Evolutionary conservation across 2,888 invertebrate genomes (phyloP).

Genomic region (Brachyptera putata): DNA sequence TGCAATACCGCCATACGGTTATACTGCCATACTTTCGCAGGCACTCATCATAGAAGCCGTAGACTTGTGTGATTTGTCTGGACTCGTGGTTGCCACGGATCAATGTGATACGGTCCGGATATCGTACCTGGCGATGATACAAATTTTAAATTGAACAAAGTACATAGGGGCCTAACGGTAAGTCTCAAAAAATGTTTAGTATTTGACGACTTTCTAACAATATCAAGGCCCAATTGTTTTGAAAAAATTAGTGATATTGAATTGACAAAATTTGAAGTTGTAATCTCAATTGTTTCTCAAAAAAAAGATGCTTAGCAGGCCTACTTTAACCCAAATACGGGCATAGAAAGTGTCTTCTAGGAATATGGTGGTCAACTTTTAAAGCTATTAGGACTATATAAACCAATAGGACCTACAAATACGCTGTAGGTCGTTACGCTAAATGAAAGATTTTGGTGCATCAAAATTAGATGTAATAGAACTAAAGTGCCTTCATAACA

Average conservation of each 20-base stretch:
- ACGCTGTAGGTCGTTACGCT: not conserved
- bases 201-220: too few species aligned
- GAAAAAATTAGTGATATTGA: too few species aligned
- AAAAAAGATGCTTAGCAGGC: too few species aligned
- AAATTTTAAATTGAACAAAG: not conserved
- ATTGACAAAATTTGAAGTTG: too few species aligned
- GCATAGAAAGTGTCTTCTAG: too few species aligned
- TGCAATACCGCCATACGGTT: constrained; percentile 99
- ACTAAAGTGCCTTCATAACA: too few species aligned
- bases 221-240: too few species aligned
- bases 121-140: constrained; percentile 69
- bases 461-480: not conserved
- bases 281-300: too few species aligned
- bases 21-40: constrained; percentile 97
- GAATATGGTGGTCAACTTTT: too few species aligned
- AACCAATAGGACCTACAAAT: not conserved
- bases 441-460: not conserved
- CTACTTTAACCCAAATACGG: too few species aligned
- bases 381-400: not conserved
- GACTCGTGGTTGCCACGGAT: constrained; percentile 99
- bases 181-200: too few species aligned
- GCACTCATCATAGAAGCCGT: constrained; percentile 99
- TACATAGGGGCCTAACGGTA: too few species aligned
- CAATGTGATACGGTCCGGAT: constrained; percentile 97
- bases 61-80: constrained; percentile 98